Conservation (phyloP, 2,797 vertebrate genomes). For the Tachyglossus aculeatus region DNA sequence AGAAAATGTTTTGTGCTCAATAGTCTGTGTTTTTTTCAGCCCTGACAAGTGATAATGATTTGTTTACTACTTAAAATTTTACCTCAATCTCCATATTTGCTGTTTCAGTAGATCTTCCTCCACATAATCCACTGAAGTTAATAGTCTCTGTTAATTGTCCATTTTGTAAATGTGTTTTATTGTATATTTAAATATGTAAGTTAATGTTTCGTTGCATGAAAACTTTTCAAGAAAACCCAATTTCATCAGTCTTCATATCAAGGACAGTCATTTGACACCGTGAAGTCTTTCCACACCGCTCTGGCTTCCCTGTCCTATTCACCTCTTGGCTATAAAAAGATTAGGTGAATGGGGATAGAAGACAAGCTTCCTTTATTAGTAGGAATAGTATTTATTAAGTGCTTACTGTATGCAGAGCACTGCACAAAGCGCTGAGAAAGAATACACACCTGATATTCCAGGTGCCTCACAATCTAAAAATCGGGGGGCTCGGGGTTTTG, state of each 20-base stretch:
- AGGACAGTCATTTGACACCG: constrained; percentile 31
- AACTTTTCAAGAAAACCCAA: constrained; percentile 55
- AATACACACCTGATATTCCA: no score
- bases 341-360: constrained; percentile 21
- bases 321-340: constrained; percentile 33
- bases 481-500: no score
- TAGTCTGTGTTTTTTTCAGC: constrained; percentile 24
- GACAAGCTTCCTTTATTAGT: neutral
- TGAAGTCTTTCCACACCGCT: constrained; percentile 8
- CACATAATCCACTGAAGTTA: constrained; percentile 44
- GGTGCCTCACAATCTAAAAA: no score
- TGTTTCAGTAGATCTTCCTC: constrained; percentile 59
- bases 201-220: constrained; percentile 49
- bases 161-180: constrained; percentile 56
- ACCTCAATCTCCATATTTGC: constrained; percentile 57
- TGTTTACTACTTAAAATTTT: constrained; percentile 56
- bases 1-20: neutral
- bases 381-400: no score
- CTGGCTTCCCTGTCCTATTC: constrained; percentile 1
- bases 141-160: constrained; percentile 29
- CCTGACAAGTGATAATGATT: constrained; percentile 27
- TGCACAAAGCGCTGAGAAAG: no score
- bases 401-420: no score
- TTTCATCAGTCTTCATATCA: constrained; percentile 39
- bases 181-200: constrained; percentile 52